Percentiles rank a stretch among this genome's conserved stretches.
Evolutionary conservation across 2,113 vertebrate genomes (phyloP).

Genomic region (Hemiprocne comata): DNA sequence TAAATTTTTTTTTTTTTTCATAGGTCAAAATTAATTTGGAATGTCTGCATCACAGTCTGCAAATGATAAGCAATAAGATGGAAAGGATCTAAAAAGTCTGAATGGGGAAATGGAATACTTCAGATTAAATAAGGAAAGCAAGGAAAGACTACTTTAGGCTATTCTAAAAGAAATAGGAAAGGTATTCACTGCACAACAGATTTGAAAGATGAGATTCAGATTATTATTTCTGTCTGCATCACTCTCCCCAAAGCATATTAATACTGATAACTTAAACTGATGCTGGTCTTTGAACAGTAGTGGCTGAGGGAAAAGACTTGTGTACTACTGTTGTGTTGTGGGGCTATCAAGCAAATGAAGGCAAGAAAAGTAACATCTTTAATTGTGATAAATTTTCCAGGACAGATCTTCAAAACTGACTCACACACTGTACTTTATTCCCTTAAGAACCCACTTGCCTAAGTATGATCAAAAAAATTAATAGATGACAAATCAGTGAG

Average conservation of each 20-base stretch:
- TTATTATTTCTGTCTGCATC: not conserved
- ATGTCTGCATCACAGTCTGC: not conserved
- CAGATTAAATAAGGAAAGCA: not conserved
- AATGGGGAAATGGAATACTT: not conserved
- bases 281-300: not conserved
- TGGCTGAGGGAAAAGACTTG: not conserved
- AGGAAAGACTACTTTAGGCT: not conserved
- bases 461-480: not conserved
- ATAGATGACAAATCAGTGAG: not conserved
- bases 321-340: not conserved
- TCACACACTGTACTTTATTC: not conserved
- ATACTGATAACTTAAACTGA: not conserved
- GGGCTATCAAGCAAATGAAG: not conserved
- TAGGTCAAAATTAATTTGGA: not conserved
- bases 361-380: not conserved
- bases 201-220: not conserved
- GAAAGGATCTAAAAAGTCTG: not conserved
- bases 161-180: not conserved
- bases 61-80: not conserved
- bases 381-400: not conserved
- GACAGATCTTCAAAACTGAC: not conserved
- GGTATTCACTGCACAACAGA: not conserved
- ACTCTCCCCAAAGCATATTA: not conserved
- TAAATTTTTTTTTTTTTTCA: not conserved
- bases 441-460: fast-evolving